Conservation (phyloP, 2,113 vertebrate species). For the Microcebus jonahi region DNA sequence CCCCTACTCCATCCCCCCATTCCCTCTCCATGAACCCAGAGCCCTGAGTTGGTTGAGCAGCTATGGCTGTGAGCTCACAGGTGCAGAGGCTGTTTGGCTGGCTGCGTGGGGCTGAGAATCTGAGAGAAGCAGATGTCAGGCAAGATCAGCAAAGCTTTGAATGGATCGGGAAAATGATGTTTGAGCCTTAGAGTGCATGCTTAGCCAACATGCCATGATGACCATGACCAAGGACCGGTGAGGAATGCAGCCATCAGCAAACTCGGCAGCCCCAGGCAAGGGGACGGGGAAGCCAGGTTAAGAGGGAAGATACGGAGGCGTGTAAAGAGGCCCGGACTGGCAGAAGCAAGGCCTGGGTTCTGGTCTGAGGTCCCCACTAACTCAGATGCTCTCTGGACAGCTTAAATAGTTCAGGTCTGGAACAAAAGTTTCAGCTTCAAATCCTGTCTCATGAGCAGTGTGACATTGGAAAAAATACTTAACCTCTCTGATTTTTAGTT, state of each 20-base stretch:
- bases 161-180: constrained; percentile 48
- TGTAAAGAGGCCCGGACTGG: background rate
- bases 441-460: background rate
- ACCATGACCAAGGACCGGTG: background rate
- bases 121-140: constrained; percentile 63
- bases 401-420: background rate
- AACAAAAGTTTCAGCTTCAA: background rate
- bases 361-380: background rate
- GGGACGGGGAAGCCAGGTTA: background rate
- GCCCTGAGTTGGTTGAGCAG: background rate
- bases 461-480: background rate
- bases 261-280: rapidly evolving
- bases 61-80: background rate
- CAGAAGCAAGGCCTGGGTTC: background rate
- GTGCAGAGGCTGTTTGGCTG: constrained; percentile 56
- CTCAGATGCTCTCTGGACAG: background rate
- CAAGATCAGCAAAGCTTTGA: constrained; percentile 67
- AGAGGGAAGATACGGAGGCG: rapidly evolving
- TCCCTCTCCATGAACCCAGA: background rate
- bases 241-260: background rate
- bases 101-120: constrained; percentile 37
- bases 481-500: background rate
- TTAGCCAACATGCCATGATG: background rate
- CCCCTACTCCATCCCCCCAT: background rate
- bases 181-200: constrained; percentile 39